Conservation (phyloP, 1,140 invertebrate species). For the Sitodiplosis mosellana region DNA sequence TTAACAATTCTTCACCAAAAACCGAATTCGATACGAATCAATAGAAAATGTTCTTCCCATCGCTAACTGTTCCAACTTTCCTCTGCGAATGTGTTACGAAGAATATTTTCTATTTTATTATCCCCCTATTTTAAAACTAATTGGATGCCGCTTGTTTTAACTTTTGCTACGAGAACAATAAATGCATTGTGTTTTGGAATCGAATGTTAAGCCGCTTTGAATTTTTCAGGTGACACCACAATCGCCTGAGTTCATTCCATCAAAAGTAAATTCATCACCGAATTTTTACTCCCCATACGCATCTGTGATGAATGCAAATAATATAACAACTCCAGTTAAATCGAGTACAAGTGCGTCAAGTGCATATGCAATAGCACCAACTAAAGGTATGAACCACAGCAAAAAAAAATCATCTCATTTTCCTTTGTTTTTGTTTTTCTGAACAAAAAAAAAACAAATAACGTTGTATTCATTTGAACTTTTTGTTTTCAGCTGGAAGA, state of each 20-base stretch:
- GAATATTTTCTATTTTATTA: neutral
- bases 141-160: neutral
- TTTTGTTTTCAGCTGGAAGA: conserved; percentile 3
- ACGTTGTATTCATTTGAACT: neutral
- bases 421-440: neutral
- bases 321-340: conserved; percentile 13
- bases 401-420: no score
- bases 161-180: no score
- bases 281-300: conserved; percentile 23
- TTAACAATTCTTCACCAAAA: neutral
- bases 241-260: conserved; percentile 29
- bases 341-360: conserved; percentile 13
- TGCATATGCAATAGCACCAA: neutral
- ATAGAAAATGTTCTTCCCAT: neutral
- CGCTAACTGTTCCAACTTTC: no score
- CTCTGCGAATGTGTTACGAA: no score
- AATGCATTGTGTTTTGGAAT: neutral
- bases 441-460: neutral
- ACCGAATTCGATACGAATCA: neutral
- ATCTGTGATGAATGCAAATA: conserved; percentile 4
- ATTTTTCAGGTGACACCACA: conserved; percentile 24
- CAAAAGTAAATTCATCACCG: conserved; percentile 21
- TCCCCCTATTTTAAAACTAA: neutral
- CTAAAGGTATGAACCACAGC: neutral
- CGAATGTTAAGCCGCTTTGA: no score